Percentiles rank a stretch among this genome's conserved stretches.
phyloP scores from a whole-genome alignment of 2,113 vertebrate species.

The Ceyx melanurus region DNA sequence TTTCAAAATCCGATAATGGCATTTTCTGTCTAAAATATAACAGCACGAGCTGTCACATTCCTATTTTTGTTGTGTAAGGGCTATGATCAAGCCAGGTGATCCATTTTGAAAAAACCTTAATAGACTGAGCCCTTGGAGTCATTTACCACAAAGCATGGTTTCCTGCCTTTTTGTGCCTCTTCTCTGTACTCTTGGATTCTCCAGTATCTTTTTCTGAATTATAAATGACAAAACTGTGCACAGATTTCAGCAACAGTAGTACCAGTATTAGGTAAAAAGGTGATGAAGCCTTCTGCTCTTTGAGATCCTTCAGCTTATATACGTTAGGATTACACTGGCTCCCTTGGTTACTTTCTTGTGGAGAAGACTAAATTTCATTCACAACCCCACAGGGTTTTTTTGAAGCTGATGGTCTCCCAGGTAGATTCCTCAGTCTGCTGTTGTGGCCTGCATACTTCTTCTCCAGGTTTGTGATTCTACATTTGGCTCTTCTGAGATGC shows the following conservation, averaged over 20 bases:
- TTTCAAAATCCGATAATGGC: not conserved
- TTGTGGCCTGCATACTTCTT: not conserved
- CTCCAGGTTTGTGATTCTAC: not conserved
- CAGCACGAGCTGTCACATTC: not conserved
- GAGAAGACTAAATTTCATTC: not conserved
- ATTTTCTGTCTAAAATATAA: not conserved
- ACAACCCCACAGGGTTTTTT: not conserved
- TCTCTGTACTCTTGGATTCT: not conserved
- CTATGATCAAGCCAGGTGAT: not conserved
- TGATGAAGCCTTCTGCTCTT: not conserved
- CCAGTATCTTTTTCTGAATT: not conserved
- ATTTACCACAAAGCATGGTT: not conserved
- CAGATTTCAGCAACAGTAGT: not conserved
- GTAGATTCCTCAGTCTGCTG: not conserved
- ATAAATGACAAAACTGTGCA: not conserved
- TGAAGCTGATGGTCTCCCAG: rapidly evolving
- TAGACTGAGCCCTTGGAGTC: not conserved
- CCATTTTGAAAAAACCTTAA: not conserved
- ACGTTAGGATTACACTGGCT: not conserved
- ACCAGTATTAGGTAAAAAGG: not conserved
- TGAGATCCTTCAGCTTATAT: not conserved
- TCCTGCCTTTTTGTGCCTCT: not conserved
- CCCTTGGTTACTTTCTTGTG: not conserved
- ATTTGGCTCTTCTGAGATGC: not conserved
- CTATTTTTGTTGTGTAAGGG: not conserved